phyloP scores from a whole-genome alignment of 2,113 vertebrate species.

The Coptodon bakossiorum region DNA sequence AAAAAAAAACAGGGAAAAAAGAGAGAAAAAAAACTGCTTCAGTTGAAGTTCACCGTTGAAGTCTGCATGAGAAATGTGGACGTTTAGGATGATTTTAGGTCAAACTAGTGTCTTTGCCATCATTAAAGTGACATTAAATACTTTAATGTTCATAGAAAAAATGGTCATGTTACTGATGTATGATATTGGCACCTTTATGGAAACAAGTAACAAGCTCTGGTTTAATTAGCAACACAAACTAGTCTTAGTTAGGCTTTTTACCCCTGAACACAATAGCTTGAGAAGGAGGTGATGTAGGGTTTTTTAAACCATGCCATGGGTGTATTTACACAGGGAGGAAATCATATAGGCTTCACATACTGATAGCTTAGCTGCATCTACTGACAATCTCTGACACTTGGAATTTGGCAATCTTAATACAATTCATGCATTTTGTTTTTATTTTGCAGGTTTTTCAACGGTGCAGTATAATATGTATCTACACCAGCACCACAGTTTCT shows the following conservation, averaged over 20 bases:
- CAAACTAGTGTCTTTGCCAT: neutral
- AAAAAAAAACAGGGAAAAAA: too few relatives aligned
- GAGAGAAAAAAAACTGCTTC: neutral
- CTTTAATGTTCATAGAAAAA: neutral
- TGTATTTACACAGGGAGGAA: neutral
- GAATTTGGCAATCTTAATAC: neutral
- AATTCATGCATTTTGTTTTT: neutral
- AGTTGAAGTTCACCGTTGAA: neutral
- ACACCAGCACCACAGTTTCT: neutral
- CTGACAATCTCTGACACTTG: neutral
- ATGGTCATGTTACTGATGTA: neutral
- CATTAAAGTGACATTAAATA: neutral
- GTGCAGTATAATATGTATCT: neutral
- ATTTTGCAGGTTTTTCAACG: neutral
- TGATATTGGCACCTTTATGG: neutral
- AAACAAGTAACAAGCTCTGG: neutral
- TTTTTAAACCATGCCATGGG: neutral
- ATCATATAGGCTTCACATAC: neutral
- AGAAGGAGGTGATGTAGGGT: neutral
- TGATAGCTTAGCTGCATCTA: neutral
- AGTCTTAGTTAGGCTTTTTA: neutral
- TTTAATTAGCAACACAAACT: neutral
- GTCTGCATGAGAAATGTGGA: neutral
- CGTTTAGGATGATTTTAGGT: neutral
- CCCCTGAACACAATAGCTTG: neutral